Conservation (phyloP, 2,797 vertebrate species). For the Oryzias sinensis region DNA sequence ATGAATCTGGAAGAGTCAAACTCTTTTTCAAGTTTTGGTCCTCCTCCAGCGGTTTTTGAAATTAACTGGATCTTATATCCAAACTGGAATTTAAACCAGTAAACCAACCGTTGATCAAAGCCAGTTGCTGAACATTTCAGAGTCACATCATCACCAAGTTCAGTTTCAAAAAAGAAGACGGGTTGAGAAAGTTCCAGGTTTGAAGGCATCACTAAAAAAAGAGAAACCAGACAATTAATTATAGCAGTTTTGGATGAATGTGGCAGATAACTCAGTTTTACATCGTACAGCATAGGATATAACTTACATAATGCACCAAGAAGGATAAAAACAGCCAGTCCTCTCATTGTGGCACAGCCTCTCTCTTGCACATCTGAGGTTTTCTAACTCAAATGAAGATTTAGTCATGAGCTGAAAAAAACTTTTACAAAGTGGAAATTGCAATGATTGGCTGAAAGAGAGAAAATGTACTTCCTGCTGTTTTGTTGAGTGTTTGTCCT, state of each 20-base stretch:
- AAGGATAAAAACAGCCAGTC: slow-evolving; percentile 19
- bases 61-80: slow-evolving; percentile 31
- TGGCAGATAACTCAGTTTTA: neutral
- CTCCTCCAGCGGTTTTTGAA: fast-evolving
- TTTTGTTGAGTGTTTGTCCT: neutral
- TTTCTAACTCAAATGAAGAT: slow-evolving; percentile 26
- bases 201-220: slow-evolving; percentile 3
- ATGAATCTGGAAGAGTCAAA: slow-evolving; percentile 21
- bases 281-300: too few species aligned
- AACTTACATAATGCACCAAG: slow-evolving; percentile 26
- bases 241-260: neutral
- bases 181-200: neutral
- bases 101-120: neutral
- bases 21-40: fast-evolving
- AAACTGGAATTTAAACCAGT: slow-evolving; percentile 34
- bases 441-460: slow-evolving; percentile 43
- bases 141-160: neutral
- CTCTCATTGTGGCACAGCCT: slow-evolving; percentile 12
- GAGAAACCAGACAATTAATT: neutral
- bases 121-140: neutral
- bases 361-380: slow-evolving; percentile 1
- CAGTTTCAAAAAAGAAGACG: slow-evolving; percentile 4
- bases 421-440: neutral
- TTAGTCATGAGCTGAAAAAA: slow-evolving; percentile 14
- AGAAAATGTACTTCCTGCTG: slow-evolving; percentile 28